Base-by-base conservation (phyloP, 2,113 vertebrate genomes). In the Gadus chalcogrammus region DNA sequence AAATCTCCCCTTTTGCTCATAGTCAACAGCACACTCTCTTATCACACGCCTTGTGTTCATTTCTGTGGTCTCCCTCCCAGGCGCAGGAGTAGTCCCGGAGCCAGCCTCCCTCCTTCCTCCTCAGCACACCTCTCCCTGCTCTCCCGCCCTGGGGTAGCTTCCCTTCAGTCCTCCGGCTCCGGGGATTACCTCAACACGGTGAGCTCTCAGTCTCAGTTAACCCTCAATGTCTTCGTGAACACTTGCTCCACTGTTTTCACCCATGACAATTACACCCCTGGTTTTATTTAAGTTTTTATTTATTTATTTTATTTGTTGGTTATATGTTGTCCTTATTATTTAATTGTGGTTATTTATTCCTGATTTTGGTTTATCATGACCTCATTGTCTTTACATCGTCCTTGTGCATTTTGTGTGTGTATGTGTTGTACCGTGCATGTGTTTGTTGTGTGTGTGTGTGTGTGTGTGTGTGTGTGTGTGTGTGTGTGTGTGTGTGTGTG, bases 141-240 rank as follows among this genome's bases (percentile, higher is more conserved):
- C n/a, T 90, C 92, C 64, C 90, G 88, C 22, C 61, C 91, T 48
- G 86, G 87, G 62, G 84, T 86, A 5, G 89, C 84, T 65, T 42
- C 89, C 12, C 80, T 92, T 1, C 91, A 92, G 82, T 83, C 91
- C 0, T 84, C 90, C 0, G 72, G 85, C 27, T 74, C 88, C 3
- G 73, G 89, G 15, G 81, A 89, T 16, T 93, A 92, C 79, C 92
- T 93, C 78, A 92, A 90, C 82, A 78, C 92, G 15, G 92, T 93
- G 85, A 92, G 92, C 65, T 73, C 3, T 7, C 42, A 18, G 15
- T 12, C 20, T 22, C n/a, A 31, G 5, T 15, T 20, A 2, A 2
- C 8, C 61, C 61, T 69, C 11, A 74, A 38, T 71, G 63, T 9
- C 55, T 74, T 72, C 83, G 71, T 63, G 63, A 64, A 52, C 55